These are phyloP conservation scores for Aldrovandia affinis DNA, from an alignment of 2,797 vertebrate species.

Conservation along the genomic window DNA sequence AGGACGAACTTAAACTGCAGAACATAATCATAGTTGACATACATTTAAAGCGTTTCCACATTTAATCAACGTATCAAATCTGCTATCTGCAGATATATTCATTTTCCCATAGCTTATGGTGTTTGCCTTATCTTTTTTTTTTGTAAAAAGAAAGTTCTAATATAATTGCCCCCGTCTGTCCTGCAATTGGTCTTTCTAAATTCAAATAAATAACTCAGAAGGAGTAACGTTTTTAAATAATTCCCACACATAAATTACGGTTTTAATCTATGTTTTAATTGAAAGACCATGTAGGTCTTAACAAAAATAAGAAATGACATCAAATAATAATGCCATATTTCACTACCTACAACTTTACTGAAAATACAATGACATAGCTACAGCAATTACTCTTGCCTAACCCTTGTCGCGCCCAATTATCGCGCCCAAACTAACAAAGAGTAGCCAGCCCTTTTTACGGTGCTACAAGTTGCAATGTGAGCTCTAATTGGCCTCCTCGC, in stretches of 20 bases:
- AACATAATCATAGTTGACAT: not conserved
- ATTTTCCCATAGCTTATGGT: not conserved
- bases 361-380: not conserved
- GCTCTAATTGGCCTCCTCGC: conserved; percentile 29
- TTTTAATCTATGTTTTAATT: not conserved
- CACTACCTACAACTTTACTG: not conserved
- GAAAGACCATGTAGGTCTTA: not conserved
- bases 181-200: not conserved
- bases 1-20: not conserved
- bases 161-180: too few species aligned
- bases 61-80: not conserved
- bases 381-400: not conserved
- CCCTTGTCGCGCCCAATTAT: conserved; percentile 5
- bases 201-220: not conserved
- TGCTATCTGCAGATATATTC: not conserved
- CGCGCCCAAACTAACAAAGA: conserved; percentile 24
- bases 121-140: not conserved
- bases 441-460: conserved; percentile 12
- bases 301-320: not conserved
- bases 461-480: conserved; percentile 2
- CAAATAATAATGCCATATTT: not conserved
- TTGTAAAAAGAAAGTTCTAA: too few species aligned
- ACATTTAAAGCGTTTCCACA: not conserved
- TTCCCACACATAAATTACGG: too few species aligned
- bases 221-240: not conserved